These are phyloP conservation scores for Hirtodrosophila trivittata DNA, from an alignment of 2,888 invertebrate genomes.

Conservation along the genomic window DNA sequence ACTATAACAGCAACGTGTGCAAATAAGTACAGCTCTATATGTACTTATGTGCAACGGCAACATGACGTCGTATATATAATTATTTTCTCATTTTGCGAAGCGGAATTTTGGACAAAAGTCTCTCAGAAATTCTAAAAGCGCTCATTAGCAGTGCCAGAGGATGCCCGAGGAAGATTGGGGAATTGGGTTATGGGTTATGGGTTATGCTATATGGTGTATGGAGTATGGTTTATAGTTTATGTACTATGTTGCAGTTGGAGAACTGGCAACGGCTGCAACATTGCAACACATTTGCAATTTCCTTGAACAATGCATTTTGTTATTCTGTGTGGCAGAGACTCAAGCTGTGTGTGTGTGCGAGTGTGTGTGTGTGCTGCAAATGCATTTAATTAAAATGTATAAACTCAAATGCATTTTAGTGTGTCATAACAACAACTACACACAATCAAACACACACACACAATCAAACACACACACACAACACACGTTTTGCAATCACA, in stretches of 20 bases:
- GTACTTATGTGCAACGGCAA: neutral
- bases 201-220: too few species aligned
- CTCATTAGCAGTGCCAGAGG: slow-evolving; percentile 29
- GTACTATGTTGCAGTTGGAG: slow-evolving; percentile 11
- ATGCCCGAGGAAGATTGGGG: too few species aligned
- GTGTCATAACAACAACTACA: neutral
- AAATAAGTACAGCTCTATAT: too few species aligned
- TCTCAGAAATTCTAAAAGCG: slow-evolving; percentile 20
- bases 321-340: slow-evolving; percentile 26
- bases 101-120: slow-evolving; percentile 1
- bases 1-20: too few species aligned
- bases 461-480: slow-evolving; percentile 4
- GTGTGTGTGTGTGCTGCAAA: slow-evolving; percentile 33
- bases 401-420: slow-evolving; percentile 24
- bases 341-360: slow-evolving; percentile 22
- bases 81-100: slow-evolving; percentile 12
- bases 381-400: slow-evolving; percentile 54
- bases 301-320: slow-evolving; percentile 25
- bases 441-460: slow-evolving; percentile 14
- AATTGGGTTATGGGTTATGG: too few species aligned
- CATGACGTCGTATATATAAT: slow-evolving; percentile 3
- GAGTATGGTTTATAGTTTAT: slow-evolving; percentile 2
- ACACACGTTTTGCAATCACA: neutral
- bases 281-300: slow-evolving; percentile 22
- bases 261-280: slow-evolving; percentile 17